These are phyloP conservation scores for Porphyrio hochstetteri DNA, from an alignment of 2,113 vertebrate species.

Conservation along the genomic window DNA sequence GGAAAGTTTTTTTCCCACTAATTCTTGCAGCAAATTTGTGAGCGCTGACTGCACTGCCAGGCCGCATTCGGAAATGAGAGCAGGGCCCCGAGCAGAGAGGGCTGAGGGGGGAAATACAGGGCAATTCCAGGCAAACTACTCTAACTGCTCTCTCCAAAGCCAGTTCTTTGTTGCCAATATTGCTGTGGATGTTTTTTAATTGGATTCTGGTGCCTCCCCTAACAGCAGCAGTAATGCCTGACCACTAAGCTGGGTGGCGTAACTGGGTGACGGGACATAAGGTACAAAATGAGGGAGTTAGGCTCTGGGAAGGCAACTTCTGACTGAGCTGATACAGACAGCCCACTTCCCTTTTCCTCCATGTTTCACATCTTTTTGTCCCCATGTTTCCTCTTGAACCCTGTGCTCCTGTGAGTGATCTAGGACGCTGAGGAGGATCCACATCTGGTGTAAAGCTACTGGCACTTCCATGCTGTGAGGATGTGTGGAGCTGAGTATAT, in stretches of 20 bases:
- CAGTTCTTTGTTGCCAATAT: background rate
- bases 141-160: background rate
- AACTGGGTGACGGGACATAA: background rate
- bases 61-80: background rate
- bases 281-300: background rate
- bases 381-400: accelerated
- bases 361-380: background rate
- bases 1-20: background rate
- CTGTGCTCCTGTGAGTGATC: background rate
- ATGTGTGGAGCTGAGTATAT: accelerated
- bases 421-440: background rate
- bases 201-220: background rate
- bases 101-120: background rate
- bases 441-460: background rate
- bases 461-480: accelerated
- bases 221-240: background rate
- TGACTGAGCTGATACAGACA: background rate
- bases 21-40: background rate
- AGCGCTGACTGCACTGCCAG: background rate
- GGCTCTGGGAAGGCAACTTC: background rate
- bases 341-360: background rate
- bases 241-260: background rate
- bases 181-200: background rate
- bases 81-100: background rate
- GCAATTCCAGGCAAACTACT: background rate